Percentiles rank a stretch among this genome's conserved stretches.
Evolutionary conservation across 2,888 invertebrate species (phyloP).

Genomic region (Tinea semifulvella): DNA sequence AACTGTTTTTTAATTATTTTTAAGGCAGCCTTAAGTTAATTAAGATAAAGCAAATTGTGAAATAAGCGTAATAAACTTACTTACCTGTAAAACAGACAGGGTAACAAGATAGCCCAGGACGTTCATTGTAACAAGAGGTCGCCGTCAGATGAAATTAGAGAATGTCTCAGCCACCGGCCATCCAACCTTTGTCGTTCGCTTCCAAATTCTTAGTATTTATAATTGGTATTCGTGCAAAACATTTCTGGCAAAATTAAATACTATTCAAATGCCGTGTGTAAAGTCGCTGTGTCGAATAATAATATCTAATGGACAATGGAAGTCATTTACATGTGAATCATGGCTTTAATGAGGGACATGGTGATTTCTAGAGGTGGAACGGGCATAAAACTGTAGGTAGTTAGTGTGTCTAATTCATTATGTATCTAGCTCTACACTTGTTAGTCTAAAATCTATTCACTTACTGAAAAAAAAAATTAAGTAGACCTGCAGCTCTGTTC

Average conservation of each 20-base stretch:
- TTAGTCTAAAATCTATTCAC: too few species aligned
- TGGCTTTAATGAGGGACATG: background rate
- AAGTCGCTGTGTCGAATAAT: background rate
- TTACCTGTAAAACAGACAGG: conserved; percentile 32
- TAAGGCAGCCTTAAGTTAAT: too few species aligned
- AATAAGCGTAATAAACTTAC: too few species aligned
- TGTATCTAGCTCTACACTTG: too few species aligned
- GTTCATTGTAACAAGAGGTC: conserved; percentile 22
- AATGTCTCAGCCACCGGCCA: background rate
- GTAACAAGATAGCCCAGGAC: conserved; percentile 29
- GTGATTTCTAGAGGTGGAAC: too few species aligned
- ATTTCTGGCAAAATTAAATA: conserved; percentile 25
- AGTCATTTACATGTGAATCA: conserved; percentile 10
- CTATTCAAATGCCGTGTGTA: background rate
- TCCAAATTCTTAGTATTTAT: conserved; percentile 29
- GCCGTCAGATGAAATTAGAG: conserved; percentile 2
- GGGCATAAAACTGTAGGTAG: background rate
- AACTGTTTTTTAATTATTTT: too few species aligned
- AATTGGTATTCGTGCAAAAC: conserved; percentile 30
- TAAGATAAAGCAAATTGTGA: too few species aligned
- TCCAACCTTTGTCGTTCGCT: conserved; percentile 6
- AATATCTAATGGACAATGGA: conserved; percentile 7
- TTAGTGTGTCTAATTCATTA: background rate
- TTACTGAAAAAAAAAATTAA: too few species aligned
- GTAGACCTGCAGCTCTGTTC: too few species aligned